Evolutionary conservation across 2,888 invertebrate genomes (phyloP).

Genomic region (Xanthorhoe designata): DNA sequence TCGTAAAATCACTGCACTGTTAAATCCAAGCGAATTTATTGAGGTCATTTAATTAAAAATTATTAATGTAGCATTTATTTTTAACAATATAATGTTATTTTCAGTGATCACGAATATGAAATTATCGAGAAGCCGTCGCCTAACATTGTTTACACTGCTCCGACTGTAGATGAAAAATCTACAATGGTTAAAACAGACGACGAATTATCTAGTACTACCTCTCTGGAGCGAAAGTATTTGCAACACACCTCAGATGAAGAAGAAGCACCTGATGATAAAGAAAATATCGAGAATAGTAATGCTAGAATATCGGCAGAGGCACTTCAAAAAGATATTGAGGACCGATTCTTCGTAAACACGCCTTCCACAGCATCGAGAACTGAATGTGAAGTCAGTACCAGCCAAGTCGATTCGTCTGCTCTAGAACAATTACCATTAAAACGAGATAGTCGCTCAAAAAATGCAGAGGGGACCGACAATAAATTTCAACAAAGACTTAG

Average conservation of each 20-base stretch:
- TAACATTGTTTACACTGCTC: constrained; percentile 71
- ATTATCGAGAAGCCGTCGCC: constrained; percentile 90
- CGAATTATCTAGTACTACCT: constrained; percentile 81
- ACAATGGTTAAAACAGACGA: constrained; percentile 75
- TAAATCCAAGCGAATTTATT: constrained; percentile 52
- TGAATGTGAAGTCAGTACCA: constrained; percentile 87
- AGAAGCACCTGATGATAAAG: constrained; percentile 69
- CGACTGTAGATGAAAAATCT: constrained; percentile 70
- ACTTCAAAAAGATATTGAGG: constrained; percentile 87
- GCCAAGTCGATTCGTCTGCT: constrained; percentile 88
- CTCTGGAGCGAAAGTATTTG: constrained; percentile 77
- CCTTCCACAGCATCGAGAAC: constrained; percentile 87
- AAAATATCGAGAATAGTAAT: constrained; percentile 59
- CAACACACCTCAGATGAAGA: constrained; percentile 82
- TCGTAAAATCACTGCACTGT: constrained; percentile 16
- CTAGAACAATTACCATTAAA: constrained; percentile 87
- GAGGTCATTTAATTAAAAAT: constrained; percentile 5
- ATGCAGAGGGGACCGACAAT: constrained; percentile 78
- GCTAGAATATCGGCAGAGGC: constrained; percentile 78
- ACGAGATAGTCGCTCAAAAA: constrained; percentile 84
- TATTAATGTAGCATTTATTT: constrained; percentile 24
- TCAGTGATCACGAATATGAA: constrained; percentile 97
- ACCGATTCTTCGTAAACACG: constrained; percentile 85
- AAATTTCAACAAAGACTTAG: constrained; percentile 88
- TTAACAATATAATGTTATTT: constrained; percentile 63